Evolutionary conservation across 2,888 invertebrate species (phyloP).

Genomic region (Gymnosoma rotundatum): DNA sequence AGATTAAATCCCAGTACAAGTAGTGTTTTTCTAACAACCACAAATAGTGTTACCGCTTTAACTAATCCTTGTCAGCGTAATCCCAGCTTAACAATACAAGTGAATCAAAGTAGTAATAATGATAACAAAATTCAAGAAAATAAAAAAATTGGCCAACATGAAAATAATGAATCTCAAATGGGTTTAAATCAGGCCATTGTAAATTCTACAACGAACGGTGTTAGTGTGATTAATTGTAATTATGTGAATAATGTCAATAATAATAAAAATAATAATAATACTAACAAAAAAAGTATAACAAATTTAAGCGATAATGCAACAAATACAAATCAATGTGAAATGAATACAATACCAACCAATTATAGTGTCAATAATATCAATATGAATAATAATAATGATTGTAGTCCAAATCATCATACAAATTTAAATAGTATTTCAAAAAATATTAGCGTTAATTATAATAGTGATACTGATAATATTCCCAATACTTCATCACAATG

Average conservation of each 20-base stretch:
- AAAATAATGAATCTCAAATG: slow-evolving; percentile 63
- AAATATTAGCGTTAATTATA: slow-evolving; percentile 72
- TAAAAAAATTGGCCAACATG: slow-evolving; percentile 12
- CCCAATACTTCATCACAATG: slow-evolving; percentile 36
- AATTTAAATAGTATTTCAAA: slow-evolving; percentile 68
- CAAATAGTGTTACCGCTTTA: slow-evolving; percentile 70
- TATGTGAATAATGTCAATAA: slow-evolving; percentile 71
- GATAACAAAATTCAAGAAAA: slow-evolving; percentile 71
- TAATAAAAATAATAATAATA: slow-evolving; percentile 65
- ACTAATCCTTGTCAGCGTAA: slow-evolving; percentile 76
- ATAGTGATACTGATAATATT: slow-evolving; percentile 58
- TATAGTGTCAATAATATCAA: slow-evolving; percentile 65
- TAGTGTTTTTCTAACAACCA: slow-evolving; percentile 77
- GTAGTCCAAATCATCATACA: slow-evolving; percentile 31
- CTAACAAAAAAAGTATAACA: slow-evolving; percentile 62
- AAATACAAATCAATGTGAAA: slow-evolving; percentile 55
- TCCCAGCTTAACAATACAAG: slow-evolving; percentile 82
- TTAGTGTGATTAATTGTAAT: slow-evolving; percentile 81
- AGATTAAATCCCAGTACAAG: slow-evolving; percentile 73
- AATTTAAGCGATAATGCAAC: slow-evolving; percentile 70
- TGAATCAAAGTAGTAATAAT: slow-evolving; percentile 77
- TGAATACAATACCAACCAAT: slow-evolving; percentile 24
- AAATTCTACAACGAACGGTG: slow-evolving; percentile 74
- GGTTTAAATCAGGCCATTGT: slow-evolving; percentile 75
- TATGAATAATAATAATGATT: slow-evolving; percentile 48